Evolutionary conservation across 2,797 vertebrate genomes (phyloP).

Genomic region (Amblyopsis hoosieri): DNA sequence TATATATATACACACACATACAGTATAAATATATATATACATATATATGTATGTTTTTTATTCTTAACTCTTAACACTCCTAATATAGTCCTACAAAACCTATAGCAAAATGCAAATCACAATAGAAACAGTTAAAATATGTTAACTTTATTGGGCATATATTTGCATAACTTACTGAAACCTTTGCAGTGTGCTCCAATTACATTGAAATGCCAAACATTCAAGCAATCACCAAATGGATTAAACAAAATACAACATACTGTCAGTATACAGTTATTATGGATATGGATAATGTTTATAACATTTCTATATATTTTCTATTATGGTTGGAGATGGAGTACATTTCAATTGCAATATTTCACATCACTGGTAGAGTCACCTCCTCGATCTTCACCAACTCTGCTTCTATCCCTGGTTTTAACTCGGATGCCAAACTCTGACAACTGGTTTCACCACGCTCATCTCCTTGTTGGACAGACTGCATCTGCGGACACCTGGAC

Average conservation of each 20-base stretch:
- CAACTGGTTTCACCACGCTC: not conserved
- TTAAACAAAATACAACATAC: no score
- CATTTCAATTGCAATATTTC: not conserved
- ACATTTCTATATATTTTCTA: not conserved
- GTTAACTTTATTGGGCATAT: no score
- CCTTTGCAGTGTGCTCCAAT: no score
- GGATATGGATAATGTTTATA: not conserved
- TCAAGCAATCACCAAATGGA: no score
- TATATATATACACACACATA: no score
- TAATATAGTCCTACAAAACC: no score
- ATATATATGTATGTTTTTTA: not conserved
- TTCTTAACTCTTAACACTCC: not conserved
- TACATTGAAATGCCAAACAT: no score
- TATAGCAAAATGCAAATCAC: no score
- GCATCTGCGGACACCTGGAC: slow-evolving; percentile 9
- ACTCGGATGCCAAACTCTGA: slow-evolving; percentile 2
- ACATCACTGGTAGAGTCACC: not conserved
- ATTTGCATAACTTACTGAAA: no score
- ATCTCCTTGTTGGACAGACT: slow-evolving; percentile 8
- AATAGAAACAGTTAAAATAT: no score
- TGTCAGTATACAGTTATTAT: not conserved
- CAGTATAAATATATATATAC: no score
- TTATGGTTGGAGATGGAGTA: not conserved
- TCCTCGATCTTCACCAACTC: slow-evolving; percentile 19
- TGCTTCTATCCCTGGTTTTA: slow-evolving; percentile 9